phyloP scores from a whole-genome alignment of 2,888 invertebrate species.

The Melikaiella ostensackeni region DNA sequence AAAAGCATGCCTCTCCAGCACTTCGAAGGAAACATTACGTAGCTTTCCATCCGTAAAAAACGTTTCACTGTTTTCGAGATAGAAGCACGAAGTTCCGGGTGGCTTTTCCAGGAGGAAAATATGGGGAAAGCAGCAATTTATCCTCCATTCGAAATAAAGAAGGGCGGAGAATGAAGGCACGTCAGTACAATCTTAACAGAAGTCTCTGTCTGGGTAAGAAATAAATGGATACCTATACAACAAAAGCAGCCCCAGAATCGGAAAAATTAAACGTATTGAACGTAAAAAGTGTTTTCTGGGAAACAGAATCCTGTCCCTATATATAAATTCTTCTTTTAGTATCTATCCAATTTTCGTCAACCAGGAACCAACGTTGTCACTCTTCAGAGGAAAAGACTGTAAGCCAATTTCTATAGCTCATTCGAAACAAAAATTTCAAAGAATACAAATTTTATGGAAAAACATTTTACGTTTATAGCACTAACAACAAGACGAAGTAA shows the following conservation, averaged over 20 bases:
- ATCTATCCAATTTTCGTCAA: not conserved
- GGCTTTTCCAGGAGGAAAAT: constrained; percentile 60
- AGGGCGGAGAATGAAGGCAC: constrained; percentile 44
- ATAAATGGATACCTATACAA: constrained; percentile 41
- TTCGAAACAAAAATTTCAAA: not conserved
- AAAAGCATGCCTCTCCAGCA: constrained; percentile 35
- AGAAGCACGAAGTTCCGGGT: constrained; percentile 55
- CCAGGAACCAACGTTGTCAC: not conserved
- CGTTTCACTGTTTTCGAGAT: constrained; percentile 30
- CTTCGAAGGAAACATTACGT: constrained; percentile 37
- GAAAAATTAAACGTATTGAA: constrained; percentile 1
- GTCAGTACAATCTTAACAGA: constrained; percentile 48
- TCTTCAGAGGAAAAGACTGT: not conserved
- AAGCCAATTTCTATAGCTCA: not conserved
- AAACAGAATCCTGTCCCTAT: not conserved
- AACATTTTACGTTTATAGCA: not conserved
- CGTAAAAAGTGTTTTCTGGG: not conserved
- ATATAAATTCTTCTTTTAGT: not conserved
- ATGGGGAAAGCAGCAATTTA: constrained; percentile 61
- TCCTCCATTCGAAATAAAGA: constrained; percentile 53
- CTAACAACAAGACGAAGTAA: not conserved
- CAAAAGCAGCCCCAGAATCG: not conserved
- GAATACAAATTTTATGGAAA: too few relatives aligned
- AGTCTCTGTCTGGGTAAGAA: constrained; percentile 30
- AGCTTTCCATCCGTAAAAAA: constrained; percentile 34